A percentile compares a stretch with the other conserved stretches of the same genome.
Evolutionary conservation across 2,888 invertebrate genomes (phyloP).

Genomic region (Sturmia bella): DNA sequence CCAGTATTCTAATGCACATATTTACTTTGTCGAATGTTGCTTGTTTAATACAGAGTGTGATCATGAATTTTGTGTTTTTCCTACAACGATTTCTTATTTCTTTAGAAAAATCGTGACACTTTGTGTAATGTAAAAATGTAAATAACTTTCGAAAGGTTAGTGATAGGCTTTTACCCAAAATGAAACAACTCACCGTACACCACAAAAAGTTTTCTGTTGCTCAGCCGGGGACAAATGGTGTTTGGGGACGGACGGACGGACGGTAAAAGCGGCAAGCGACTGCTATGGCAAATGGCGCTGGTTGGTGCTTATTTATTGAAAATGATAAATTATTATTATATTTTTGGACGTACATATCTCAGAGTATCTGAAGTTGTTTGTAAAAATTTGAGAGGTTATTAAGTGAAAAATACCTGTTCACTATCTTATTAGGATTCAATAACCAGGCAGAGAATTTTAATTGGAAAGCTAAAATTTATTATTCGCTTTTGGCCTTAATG

Average conservation of each 20-base stretch:
- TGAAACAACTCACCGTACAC: conserved; percentile 41
- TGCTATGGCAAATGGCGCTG: conserved; percentile 1
- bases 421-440: conserved; percentile 50
- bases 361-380: conserved; percentile 37
- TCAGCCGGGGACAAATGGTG: too few relatives aligned
- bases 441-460: conserved; percentile 42
- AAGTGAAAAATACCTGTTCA: conserved; percentile 55
- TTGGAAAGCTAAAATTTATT: conserved; percentile 54
- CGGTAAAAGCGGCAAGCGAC: conserved; percentile 47
- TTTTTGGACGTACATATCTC: conserved; percentile 17
- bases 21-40: conserved; percentile 34
- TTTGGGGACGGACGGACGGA: conserved; percentile 48
- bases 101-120: conserved; percentile 69
- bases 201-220: conserved; percentile 37
- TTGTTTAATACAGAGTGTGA: conserved; percentile 65
- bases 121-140: conserved; percentile 69
- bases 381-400: conserved; percentile 58
- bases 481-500: conserved; percentile 36
- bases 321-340: conserved; percentile 61
- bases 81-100: conserved; percentile 69
- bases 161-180: conserved; percentile 69
- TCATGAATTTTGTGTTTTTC: conserved; percentile 70
- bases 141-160: conserved; percentile 71
- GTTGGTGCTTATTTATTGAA: conserved; percentile 32
- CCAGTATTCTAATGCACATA: conserved; percentile 57